Base-by-base conservation (phyloP, 2,888 invertebrate genomes). In the Cartodere bifasciata region DNA sequence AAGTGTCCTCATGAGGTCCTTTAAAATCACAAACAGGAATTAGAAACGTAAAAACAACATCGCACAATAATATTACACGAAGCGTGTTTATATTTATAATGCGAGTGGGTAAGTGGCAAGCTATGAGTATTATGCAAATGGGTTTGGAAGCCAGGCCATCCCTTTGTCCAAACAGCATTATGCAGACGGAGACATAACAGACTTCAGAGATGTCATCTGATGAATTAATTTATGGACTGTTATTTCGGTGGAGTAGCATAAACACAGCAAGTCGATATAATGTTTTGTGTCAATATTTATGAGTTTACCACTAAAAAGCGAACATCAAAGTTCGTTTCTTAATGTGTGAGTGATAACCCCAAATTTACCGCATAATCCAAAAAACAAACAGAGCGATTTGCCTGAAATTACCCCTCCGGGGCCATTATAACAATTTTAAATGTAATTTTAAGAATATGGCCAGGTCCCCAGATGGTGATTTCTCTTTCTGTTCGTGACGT, bases 211-310 rank as follows among this genome's bases (percentile, higher is more conserved):
- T 52, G 53, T 52, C 50, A 43, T 48, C 53, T 58, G 58, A 58
- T 57, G 56, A 60, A 50, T 55, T 57, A 57, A 59, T 59, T 58
- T 56, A 56, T 55, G 55, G 55, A 52, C 48, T 58, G 57, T 58
- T 58, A 55, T 60, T 58, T 46, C 46, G 55, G 47, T 47, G 48
- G 47, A 45, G 45, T 41, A 49, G 40, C 33, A 50, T 47, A 55
- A 55, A 56, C 51, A 53, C 39, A 37, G 35, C 43, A 42, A 48
- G 49, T 44, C 46, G 44, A 48, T 45, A 44, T 58, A 57, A 58
- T 55, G 47, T 52, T 46, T 49, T 52, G 46, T 42, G 52, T 56
- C 52, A 59, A 59, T 58, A 56, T 59, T 59, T 56, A n/a, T n/a
- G n/a, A n/a, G n/a, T n/a, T n/a, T n/a, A n/a, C n/a, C n/a, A n/a